Evolutionary conservation across 2,797 vertebrate species (phyloP).

Genomic region (Darevskia nairensis): DNA sequence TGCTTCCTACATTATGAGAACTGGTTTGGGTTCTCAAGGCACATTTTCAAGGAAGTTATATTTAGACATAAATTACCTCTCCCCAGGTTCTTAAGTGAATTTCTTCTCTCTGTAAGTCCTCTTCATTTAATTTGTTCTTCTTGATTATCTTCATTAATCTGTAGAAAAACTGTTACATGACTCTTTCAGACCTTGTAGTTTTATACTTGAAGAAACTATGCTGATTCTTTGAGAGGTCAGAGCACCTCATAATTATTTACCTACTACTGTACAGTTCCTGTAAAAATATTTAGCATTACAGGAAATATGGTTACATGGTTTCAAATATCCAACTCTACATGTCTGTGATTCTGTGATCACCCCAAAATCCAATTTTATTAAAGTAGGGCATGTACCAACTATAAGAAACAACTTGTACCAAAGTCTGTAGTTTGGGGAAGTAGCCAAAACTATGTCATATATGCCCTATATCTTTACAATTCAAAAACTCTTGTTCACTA

Average conservation of each 20-base stretch:
- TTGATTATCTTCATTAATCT: slow-evolving; percentile 49
- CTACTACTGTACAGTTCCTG: not conserved
- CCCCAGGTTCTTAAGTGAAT: slow-evolving; percentile 52
- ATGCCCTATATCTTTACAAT: too few species aligned
- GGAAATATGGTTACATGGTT: too few species aligned
- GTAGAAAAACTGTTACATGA: slow-evolving; percentile 21
- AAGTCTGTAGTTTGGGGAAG: too few species aligned
- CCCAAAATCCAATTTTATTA: too few species aligned
- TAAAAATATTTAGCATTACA: too few species aligned
- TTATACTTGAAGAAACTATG: slow-evolving; percentile 34
- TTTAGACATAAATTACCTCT: slow-evolving; percentile 57
- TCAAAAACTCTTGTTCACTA: too few species aligned
- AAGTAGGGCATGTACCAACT: too few species aligned
- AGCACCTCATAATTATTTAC: not conserved
- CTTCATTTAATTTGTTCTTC: slow-evolving; percentile 55
- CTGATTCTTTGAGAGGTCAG: slow-evolving; percentile 3
- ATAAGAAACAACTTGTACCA: too few species aligned
- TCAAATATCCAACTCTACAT: too few species aligned
- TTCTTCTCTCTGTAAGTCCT: slow-evolving; percentile 54
- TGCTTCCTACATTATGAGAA: slow-evolving; percentile 29
- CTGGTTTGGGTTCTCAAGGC: slow-evolving; percentile 7
- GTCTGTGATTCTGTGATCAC: too few species aligned
- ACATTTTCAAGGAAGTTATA: slow-evolving; percentile 47
- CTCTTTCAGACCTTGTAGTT: slow-evolving; percentile 46
- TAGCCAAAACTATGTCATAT: too few species aligned